Percentiles rank a stretch among this genome's conserved stretches.
These are phyloP conservation scores for Incurvaria masculella DNA, from an alignment of 2,888 invertebrate species.

Conservation along the genomic window DNA sequence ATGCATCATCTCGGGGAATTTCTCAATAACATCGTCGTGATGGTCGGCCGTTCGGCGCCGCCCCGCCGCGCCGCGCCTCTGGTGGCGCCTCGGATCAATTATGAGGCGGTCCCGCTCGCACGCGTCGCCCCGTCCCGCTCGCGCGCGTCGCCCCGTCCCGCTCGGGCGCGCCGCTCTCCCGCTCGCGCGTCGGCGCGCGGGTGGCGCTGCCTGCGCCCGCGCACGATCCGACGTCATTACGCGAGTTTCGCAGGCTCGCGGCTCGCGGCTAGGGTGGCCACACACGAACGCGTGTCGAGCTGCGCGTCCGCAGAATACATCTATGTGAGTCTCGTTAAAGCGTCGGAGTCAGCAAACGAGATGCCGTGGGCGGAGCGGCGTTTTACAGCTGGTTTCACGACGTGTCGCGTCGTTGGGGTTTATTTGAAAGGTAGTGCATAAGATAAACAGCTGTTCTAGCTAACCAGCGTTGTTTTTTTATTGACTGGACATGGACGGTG, in stretches of 20 bases:
- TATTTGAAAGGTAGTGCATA: no score
- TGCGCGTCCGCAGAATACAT: no score
- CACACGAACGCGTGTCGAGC: not conserved
- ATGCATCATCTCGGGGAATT: slow-evolving; percentile 52
- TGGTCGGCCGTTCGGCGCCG: slow-evolving; percentile 42
- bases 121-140: slow-evolving; percentile 26
- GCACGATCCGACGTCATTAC: not conserved
- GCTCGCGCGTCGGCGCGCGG: slow-evolving; percentile 26
- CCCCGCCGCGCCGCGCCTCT: slow-evolving; percentile 23
- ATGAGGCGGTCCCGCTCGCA: slow-evolving; percentile 23
- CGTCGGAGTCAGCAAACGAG: no score
- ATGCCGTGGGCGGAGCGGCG: no score
- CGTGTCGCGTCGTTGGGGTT: no score
- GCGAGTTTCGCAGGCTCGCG: not conserved
- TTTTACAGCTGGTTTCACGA: no score
- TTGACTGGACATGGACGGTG: no score
- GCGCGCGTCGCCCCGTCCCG: slow-evolving; percentile 23
- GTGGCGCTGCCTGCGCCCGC: slow-evolving; percentile 30
- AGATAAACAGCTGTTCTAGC: no score
- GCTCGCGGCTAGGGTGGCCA: not conserved
- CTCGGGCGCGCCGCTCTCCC: slow-evolving; percentile 15
- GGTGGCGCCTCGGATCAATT: slow-evolving; percentile 45
- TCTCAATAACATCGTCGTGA: slow-evolving; percentile 45
- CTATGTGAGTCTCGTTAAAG: no score
- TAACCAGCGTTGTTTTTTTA: no score